Evolutionary conservation across 1,140 invertebrate species (phyloP).

Genomic region (honey bee (Apis mellifera)): Amel_HAv3.1 CM009932.2:12360001-12360500

Average conservation of each 20-base stretch:
- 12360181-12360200: neutral
- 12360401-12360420: slow-evolving; percentile 55
- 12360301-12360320: slow-evolving; percentile 8
- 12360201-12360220: neutral
- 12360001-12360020: slow-evolving; percentile 54
- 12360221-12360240: neutral
- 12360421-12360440: slow-evolving; percentile 56
- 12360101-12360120: too few species aligned
- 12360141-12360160: too few species aligned
- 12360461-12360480: slow-evolving; percentile 57
- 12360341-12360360: neutral
- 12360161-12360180: neutral
- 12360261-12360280: neutral
- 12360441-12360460: slow-evolving; percentile 63
- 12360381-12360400: slow-evolving; percentile 25
- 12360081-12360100: too few species aligned
- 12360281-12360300: neutral
- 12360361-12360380: neutral
- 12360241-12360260: slow-evolving; percentile 5
- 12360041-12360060: neutral
- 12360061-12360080: neutral
- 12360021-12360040: slow-evolving; percentile 17
- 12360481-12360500: slow-evolving; percentile 62
- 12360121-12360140: too few species aligned
- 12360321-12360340: slow-evolving; percentile 46